Percentiles rank a stretch among this genome's conserved stretches.
phyloP scores from a whole-genome alignment of 2,888 invertebrate genomes.

The Trissoscelio sp. region DNA sequence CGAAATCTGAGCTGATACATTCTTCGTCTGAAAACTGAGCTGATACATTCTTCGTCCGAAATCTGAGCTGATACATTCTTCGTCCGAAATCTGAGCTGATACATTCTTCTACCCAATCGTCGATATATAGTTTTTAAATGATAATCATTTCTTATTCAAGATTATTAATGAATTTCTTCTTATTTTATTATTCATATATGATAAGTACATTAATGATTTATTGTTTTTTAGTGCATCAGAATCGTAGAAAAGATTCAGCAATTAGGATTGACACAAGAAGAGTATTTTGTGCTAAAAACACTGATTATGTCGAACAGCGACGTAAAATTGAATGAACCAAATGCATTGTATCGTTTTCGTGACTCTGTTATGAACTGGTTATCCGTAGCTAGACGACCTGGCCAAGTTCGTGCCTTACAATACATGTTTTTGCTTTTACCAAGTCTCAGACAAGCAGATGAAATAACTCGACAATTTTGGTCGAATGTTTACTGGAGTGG shows the following conservation, averaged over 20 bases:
- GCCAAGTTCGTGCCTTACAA: conserved; percentile 91
- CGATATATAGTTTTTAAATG: too few species aligned
- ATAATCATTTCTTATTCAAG: too few species aligned
- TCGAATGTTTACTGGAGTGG: conserved; percentile 93
- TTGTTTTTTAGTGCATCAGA: conserved; percentile 85
- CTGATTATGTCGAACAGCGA: conserved; percentile 96
- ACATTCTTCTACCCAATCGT: too few species aligned
- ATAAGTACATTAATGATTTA: conserved; percentile 1
- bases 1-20: too few species aligned
- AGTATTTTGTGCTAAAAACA: conserved; percentile 96
- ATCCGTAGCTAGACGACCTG: conserved; percentile 90
- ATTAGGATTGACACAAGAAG: conserved; percentile 93
- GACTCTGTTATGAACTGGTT: conserved; percentile 94
- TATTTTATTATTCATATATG: too few species aligned
- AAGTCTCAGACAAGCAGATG: conserved; percentile 94
- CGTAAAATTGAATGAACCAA: conserved; percentile 94
- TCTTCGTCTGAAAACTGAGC: too few species aligned
- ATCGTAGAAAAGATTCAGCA: conserved; percentile 92
- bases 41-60: too few species aligned
- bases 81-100: too few species aligned
- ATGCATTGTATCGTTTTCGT: conserved; percentile 93
- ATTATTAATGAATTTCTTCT: too few species aligned
- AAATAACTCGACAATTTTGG: conserved; percentile 96
- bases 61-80: too few species aligned
- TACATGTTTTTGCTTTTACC: conserved; percentile 95